Evolutionary conservation across 2,113 vertebrate species (phyloP).

Genomic region (Paraplagusia blochii): DNA sequence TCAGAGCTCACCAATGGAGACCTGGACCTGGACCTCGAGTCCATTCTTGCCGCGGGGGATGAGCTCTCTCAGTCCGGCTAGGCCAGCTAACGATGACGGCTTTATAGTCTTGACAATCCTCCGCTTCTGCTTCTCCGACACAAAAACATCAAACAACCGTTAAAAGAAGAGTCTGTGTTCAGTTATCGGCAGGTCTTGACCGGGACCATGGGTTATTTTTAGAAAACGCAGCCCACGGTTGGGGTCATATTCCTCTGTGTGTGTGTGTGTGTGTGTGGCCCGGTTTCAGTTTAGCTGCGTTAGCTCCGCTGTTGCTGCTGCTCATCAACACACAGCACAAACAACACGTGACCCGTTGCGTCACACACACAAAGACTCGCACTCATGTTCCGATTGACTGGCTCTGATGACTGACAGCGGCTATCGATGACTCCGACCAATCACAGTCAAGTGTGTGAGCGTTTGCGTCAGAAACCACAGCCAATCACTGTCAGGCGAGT

Average conservation of each 20-base stretch:
- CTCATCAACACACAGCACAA: slow-evolving; percentile 82
- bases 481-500: slow-evolving; percentile 45
- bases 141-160: too few relatives aligned
- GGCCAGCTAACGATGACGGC: slow-evolving; percentile 62
- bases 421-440: slow-evolving; percentile 5
- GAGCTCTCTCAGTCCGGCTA: slow-evolving; percentile 63
- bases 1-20: slow-evolving; percentile 71
- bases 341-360: slow-evolving; percentile 83
- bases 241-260: slow-evolving; percentile 69
- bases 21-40: slow-evolving; percentile 64
- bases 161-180: too few relatives aligned
- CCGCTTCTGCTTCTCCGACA: too few relatives aligned
- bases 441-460: neutral
- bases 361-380: slow-evolving; percentile 47
- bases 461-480: slow-evolving; percentile 53
- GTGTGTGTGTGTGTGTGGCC: slow-evolving; percentile 49
- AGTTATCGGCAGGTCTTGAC: slow-evolving; percentile 18
- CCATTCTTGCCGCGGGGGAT: slow-evolving; percentile 74
- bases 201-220: slow-evolving; percentile 13
- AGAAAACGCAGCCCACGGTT: slow-evolving; percentile 57
- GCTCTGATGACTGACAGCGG: neutral
- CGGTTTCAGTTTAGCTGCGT: slow-evolving; percentile 64
- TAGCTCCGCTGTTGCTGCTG: slow-evolving; percentile 62
- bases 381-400: slow-evolving; percentile 38
- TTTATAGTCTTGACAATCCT: slow-evolving; percentile 21